phyloP scores from a whole-genome alignment of 2,113 vertebrate genomes.

The Tychaedon coryphoeus region DNA sequence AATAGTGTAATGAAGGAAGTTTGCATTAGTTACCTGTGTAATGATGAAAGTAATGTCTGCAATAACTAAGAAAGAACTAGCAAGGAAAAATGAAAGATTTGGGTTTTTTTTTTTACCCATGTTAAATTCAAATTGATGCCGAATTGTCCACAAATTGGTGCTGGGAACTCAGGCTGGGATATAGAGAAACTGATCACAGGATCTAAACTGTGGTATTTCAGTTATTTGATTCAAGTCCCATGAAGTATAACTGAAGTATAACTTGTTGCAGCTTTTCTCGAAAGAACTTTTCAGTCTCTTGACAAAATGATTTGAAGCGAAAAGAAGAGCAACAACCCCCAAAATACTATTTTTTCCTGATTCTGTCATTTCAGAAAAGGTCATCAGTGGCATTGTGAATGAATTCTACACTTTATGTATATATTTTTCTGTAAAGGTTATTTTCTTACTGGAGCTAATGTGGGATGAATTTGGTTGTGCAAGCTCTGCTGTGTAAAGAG shows the following conservation, averaged over 20 bases:
- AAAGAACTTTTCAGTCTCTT: neutral
- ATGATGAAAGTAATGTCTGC: neutral
- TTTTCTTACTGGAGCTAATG: neutral
- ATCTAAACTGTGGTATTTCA: neutral
- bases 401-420: neutral
- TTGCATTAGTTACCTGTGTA: neutral
- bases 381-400: neutral
- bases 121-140: neutral
- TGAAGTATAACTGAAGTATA: neutral
- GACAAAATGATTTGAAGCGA: neutral
- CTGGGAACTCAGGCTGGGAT: neutral
- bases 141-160: neutral
- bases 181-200: neutral
- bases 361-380: neutral
- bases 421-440: neutral
- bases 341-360: neutral
- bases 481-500: neutral
- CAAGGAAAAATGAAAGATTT: neutral
- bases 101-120: accelerated
- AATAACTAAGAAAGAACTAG: neutral
- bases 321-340: neutral
- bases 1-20: neutral
- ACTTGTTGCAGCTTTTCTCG: neutral
- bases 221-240: neutral
- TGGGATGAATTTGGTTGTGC: neutral